These are phyloP conservation scores for Mus caroli DNA, from an alignment of 2,797 vertebrate species.

Conservation along the genomic window DNA sequence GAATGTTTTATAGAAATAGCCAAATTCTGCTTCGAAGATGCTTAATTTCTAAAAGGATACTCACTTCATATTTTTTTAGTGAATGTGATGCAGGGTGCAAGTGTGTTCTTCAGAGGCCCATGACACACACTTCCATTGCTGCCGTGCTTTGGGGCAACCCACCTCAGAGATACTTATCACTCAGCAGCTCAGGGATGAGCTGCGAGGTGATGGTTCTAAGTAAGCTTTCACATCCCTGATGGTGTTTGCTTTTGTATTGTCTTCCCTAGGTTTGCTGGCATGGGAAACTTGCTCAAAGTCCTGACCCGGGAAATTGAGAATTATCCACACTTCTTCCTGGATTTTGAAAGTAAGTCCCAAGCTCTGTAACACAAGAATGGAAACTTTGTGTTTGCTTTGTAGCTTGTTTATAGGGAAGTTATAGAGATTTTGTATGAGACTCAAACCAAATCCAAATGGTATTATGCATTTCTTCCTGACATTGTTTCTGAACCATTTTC, in stretches of 20 bases:
- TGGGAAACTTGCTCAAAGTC: slow-evolving; percentile 99
- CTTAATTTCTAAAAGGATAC: neutral
- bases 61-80: neutral
- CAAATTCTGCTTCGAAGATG: neutral
- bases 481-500: slow-evolving; percentile 83
- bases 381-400: slow-evolving; percentile 76
- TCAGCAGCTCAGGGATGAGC: neutral
- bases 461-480: slow-evolving; percentile 79
- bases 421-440: slow-evolving; percentile 72
- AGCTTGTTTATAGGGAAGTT: slow-evolving; percentile 76
- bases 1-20: neutral
- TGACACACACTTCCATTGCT: too few species aligned
- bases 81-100: neutral
- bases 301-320: slow-evolving; percentile 99
- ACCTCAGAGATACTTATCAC: neutral
- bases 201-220: neutral
- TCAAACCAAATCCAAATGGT: slow-evolving; percentile 75
- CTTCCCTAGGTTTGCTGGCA: slow-evolving; percentile 98
- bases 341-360: slow-evolving; percentile 99
- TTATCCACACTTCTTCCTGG: slow-evolving; percentile 99
- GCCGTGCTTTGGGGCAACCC: neutral
- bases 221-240: slow-evolving; percentile 80
- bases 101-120: neutral
- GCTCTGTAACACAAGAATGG: slow-evolving; percentile 74
- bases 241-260: slow-evolving; percentile 88